These are phyloP conservation scores for Yponomeuta cagnagella DNA, from an alignment of 2,888 invertebrate species.

Conservation along the genomic window DNA sequence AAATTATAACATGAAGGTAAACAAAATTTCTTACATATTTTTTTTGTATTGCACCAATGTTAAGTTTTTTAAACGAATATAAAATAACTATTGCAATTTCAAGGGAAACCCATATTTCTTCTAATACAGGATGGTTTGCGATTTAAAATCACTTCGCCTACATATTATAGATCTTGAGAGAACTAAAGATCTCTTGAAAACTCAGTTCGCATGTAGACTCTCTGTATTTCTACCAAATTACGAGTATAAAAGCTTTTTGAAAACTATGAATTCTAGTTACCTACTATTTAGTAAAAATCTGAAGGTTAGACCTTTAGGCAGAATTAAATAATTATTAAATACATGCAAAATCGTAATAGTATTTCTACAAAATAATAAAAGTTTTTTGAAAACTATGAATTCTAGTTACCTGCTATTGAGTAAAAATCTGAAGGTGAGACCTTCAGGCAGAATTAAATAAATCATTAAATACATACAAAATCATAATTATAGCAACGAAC, in stretches of 20 bases:
- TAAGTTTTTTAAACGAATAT: not conserved
- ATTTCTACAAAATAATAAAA: no score
- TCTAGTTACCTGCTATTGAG: not conserved
- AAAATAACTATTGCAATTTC: not conserved
- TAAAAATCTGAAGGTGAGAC: conserved; percentile 8
- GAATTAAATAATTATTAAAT: not conserved
- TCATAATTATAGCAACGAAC: conserved; percentile 32
- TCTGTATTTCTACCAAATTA: no score
- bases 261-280: no score
- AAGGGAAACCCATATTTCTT: not conserved
- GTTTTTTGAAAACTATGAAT: no score
- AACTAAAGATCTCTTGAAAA: not conserved
- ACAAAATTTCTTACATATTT: not conserved
- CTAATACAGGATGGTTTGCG: not conserved
- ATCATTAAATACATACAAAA: not conserved
- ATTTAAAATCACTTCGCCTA: not conserved
- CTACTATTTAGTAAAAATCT: not conserved
- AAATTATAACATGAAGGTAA: not conserved
- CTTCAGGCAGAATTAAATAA: not conserved
- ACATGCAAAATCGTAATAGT: not conserved
- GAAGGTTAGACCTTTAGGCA: conserved; percentile 7
- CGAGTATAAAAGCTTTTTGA: no score
- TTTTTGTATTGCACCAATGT: not conserved
- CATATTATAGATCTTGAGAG: not conserved
- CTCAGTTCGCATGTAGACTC: not conserved